Evolutionary conservation across 2,888 invertebrate genomes (phyloP), one percentile per base, ranked within the genome.

Genomic region (Drosophila mimetica): DNA sequence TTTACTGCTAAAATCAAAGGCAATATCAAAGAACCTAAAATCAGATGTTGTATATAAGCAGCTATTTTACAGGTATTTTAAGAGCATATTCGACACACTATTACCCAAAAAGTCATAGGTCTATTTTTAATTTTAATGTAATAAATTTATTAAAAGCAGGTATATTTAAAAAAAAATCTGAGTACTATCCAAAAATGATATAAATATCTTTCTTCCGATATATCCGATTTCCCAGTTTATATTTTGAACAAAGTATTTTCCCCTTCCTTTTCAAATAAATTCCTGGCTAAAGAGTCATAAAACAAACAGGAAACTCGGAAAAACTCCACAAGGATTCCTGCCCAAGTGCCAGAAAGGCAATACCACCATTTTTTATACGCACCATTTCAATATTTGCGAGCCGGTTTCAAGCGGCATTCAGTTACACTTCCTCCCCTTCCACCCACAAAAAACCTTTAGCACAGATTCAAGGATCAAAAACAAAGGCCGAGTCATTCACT

Each of bases 381-480:
- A 71, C 60, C 60, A 74, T 57, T 74, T 74, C 55, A 44, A 71
- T 70, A 60, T 74, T 65, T 66, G 54, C 44, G 37, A 61, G 71
- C 22, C 67, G 34, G 41, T 71, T 75, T 72, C 75, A 82, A 65
- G 63, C 54, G 69, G 74, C 69, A 65, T 82, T 73, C 73, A 76
- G 76, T 87, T 79, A 74, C 79, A 64, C 28, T 16, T 16, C 20
- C 25, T 9, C 58, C 8, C 58, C 22, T 4, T 60, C 50, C 51
- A 39, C 48, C 16, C 37, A 46, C 20, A 20, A 20, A 52, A 46
- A 57, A 70, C 53, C 47, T 30, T 74, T 57, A 13, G 14, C 48
- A 44, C 73, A 36, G 32, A 34, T 64, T 71, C 48, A 72, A 53
- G 71, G 64, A 88, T 77, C 75, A 83, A 79, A 83, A 86, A 74